Conservation (phyloP, 2,888 invertebrate species). For the Halictus ligatus region DNA sequence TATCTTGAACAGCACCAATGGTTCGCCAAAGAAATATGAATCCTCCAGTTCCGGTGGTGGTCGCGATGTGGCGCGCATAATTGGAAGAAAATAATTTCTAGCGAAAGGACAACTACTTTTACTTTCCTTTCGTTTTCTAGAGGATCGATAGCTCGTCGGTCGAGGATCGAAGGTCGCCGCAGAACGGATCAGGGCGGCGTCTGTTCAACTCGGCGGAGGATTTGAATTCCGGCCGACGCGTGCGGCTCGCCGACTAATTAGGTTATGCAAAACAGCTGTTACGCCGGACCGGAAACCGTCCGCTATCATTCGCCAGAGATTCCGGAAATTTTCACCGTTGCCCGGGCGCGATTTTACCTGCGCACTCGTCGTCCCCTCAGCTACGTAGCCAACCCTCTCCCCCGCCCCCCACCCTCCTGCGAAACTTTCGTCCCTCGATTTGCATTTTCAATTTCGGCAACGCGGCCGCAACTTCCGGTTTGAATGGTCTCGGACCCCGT, state of each 20-base stretch:
- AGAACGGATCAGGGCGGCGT: not conserved
- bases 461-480: slow-evolving; percentile 1
- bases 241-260: slow-evolving; percentile 70
- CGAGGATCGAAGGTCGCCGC: not conserved
- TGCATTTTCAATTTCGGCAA: slow-evolving; percentile 27
- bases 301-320: slow-evolving; percentile 46
- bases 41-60: not conserved
- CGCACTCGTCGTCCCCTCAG: not conserved
- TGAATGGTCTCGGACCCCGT: not conserved
- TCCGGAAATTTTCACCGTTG: slow-evolving; percentile 45
- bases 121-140: not conserved
- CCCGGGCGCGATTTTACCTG: not conserved
- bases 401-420: not conserved
- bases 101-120: not conserved
- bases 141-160: not conserved
- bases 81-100: not conserved
- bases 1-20: rapidly evolving
- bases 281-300: slow-evolving; percentile 43
- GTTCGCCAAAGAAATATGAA: not conserved
- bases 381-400: too few relatives aligned
- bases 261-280: slow-evolving; percentile 79
- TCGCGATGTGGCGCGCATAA: not conserved
- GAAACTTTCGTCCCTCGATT: not conserved
- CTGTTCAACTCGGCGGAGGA: not conserved
- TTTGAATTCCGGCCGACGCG: slow-evolving; percentile 39